Percentiles rank a stretch among this genome's conserved stretches.
Evolutionary conservation across 2,797 vertebrate species (phyloP).

Genomic region (Anguilla obscura): DNA sequence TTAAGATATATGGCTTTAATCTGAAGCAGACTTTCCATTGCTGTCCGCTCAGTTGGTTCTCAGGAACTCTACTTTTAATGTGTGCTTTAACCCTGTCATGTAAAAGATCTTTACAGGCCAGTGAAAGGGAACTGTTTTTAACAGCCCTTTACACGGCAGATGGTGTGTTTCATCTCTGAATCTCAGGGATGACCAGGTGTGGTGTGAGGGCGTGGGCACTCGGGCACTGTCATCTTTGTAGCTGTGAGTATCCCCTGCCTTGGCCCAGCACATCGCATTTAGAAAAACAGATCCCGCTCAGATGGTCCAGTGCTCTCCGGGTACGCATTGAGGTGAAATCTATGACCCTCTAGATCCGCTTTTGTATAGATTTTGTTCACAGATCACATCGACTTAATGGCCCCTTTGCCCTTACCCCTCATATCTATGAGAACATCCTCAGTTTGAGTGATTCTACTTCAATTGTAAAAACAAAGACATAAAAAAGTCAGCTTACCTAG

Average conservation of each 20-base stretch:
- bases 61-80: conserved; percentile 42
- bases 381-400: neutral
- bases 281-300: neutral
- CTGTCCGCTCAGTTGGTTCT: conserved; percentile 36
- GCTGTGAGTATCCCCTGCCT: neutral
- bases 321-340: neutral
- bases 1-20: conserved; percentile 29
- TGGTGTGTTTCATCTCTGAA: neutral
- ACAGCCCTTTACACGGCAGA: neutral
- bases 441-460: neutral
- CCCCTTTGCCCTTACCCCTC: neutral
- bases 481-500: neutral
- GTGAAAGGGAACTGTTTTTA: neutral
- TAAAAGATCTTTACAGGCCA: conserved; percentile 29
- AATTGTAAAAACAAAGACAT: neutral
- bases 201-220: neutral
- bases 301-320: neutral
- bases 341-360: neutral
- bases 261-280: neutral
- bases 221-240: neutral
- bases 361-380: neutral
- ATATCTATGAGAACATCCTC: neutral
- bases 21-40: conserved; percentile 39
- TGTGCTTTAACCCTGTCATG: neutral
- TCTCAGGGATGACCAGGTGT: neutral